Conservation (phyloP, 2,888 invertebrate genomes). For the Digitonthophagus gazella region DNA sequence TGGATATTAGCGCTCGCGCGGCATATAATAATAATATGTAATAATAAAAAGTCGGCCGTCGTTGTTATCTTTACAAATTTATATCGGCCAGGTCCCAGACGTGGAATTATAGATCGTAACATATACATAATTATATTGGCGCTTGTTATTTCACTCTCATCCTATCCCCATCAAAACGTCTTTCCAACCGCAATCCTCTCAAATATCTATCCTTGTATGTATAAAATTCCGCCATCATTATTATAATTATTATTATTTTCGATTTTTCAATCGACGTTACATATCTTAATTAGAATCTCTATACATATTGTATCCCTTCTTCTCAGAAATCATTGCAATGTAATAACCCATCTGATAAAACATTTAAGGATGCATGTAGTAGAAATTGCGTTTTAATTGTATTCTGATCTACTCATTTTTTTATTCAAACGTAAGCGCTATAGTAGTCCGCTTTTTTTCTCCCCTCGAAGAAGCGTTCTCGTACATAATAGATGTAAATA, state of each 20-base stretch:
- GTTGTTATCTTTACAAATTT: constrained; percentile 39
- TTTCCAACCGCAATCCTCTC: too few species aligned
- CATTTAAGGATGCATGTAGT: background rate
- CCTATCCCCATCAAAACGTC: background rate
- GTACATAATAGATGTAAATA: background rate
- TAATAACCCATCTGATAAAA: background rate
- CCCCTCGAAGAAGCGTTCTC: background rate
- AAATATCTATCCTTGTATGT: too few species aligned
- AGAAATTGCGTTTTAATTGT: background rate
- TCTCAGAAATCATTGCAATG: background rate
- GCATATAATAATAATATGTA: constrained; percentile 40
- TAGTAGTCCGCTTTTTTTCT: background rate
- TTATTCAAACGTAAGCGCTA: background rate
- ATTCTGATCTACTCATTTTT: background rate
- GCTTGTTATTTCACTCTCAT: background rate
- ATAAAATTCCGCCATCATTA: background rate
- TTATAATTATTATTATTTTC: background rate
- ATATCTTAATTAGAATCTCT: background rate
- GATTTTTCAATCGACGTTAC: background rate
- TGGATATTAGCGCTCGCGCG: constrained; percentile 35
- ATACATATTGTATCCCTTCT: too few species aligned
- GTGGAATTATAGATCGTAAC: constrained; percentile 43
- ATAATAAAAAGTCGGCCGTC: constrained; percentile 35
- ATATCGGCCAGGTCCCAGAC: constrained; percentile 38
- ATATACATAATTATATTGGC: constrained; percentile 43